Percentiles rank a stretch among this genome's conserved stretches.
These are phyloP conservation scores for Knipowitschia caucasica DNA, from an alignment of 2,797 vertebrate species.

Conservation along the genomic window DNA sequence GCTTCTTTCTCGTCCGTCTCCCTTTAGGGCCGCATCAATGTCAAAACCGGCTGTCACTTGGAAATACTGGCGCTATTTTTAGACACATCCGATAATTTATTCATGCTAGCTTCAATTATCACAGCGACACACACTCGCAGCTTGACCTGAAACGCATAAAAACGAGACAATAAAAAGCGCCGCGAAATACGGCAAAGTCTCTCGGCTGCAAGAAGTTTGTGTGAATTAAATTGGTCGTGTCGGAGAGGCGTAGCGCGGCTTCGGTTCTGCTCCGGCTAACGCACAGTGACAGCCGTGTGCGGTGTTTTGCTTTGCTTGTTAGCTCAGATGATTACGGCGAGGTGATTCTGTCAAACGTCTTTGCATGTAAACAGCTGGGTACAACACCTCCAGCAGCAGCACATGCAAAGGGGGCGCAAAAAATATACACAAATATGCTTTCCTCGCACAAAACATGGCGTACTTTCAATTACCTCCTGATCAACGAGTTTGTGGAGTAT, in stretches of 20 bases:
- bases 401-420: not conserved
- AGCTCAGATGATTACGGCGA: not conserved
- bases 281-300: not conserved
- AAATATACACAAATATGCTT: not conserved
- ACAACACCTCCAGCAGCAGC: not conserved
- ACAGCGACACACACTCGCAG: not conserved
- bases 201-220: not conserved
- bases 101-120: slow-evolving; percentile 7
- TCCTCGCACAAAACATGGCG: not conserved
- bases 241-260: not conserved
- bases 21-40: not conserved
- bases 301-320: slow-evolving; percentile 5
- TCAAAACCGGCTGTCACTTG: slow-evolving; percentile 1
- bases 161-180: not conserved
- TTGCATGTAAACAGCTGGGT: slow-evolving; percentile 9
- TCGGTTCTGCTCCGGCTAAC: not conserved
- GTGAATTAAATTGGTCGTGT: not conserved
- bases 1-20: not conserved
- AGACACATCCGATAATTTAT: not conserved
- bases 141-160: not conserved
- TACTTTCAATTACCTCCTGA: no score
- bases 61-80: slow-evolving; percentile 5
- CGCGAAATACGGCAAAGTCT: not conserved
- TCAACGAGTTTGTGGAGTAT: no score
- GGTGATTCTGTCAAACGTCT: slow-evolving; percentile 8